Base-by-base conservation (phyloP, 1,140 invertebrate species). In the Pseudomyrmex cubaensis region DNA sequence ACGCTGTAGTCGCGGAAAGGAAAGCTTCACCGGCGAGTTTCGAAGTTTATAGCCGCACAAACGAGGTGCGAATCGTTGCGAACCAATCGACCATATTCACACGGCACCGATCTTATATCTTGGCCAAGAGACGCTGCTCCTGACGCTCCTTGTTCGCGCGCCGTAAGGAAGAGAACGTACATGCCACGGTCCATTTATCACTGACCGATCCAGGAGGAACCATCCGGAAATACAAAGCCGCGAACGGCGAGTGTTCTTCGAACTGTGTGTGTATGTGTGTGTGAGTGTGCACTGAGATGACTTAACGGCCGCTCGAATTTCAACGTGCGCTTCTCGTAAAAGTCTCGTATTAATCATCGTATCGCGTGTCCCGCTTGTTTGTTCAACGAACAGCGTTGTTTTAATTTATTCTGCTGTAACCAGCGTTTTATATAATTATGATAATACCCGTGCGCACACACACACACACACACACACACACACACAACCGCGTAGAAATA, bases 191-290 rank as follows among this genome's bases (percentile, higher is more conserved):
- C 90, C 89, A 91, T 91, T 91, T 91, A 87, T 91, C 90, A 89
- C 90, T 91, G 90, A 91, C 90, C 85, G 72, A 83, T 78, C 77
- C 90, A 91, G 90, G 80, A 89, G 87, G 73, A 90, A 70, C 87
- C 67, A 78, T 52, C 66, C 83, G 80, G 83, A 90, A 90, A 87
- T 87, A 88, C 88, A 89, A 90, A 90, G 86, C 87, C 84, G 64
- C 75, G 83, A 90, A 90, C 78, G 17, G 66, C 84, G 72, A 35
- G 56, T 89, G 69, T 80, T 88, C 87, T 78, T 74, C 10, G 10
- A 15, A 17, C 8, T 15, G 15, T 56, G 35, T 35, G 35, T 35
- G 5, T 35, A 3, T 35, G 56, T 69, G 54, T 35, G 35, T 25
- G 25, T 35, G 35, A 5, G 35, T 35, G 56, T 69, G 54, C 13